These are phyloP conservation scores for Otus scops DNA, from an alignment of 2,797 vertebrate genomes.

Conservation along the genomic window DNA sequence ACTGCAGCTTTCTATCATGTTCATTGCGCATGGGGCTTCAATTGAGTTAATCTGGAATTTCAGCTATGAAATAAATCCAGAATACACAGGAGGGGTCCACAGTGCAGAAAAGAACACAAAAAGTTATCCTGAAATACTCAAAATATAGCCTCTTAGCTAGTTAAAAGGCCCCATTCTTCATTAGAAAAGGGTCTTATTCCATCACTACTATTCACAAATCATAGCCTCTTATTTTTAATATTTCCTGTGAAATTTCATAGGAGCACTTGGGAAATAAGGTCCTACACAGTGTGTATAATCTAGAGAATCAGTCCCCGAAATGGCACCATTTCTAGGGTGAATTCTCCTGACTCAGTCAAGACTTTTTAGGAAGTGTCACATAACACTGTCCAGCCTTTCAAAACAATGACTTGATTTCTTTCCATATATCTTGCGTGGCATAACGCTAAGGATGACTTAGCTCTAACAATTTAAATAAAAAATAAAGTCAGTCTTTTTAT, in stretches of 20 bases:
- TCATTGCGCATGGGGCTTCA: neutral
- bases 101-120: neutral
- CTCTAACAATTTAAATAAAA: neutral
- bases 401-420: conserved; percentile 29
- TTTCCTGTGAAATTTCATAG: neutral
- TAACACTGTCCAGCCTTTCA: neutral
- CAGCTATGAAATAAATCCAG: neutral
- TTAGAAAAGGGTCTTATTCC: neutral
- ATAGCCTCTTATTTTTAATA: neutral
- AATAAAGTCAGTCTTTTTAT: neutral
- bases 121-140: neutral
- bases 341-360: neutral
- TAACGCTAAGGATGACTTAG: neutral
- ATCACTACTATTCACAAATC: neutral
- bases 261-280: neutral
- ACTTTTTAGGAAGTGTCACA: neutral
- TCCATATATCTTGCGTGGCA: fast-evolving
- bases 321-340: neutral
- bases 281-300: neutral
- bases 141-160: neutral
- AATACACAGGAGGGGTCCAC: neutral
- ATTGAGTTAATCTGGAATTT: neutral
- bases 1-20: neutral
- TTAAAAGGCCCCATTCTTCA: neutral
- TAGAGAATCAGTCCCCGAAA: neutral